Evolutionary conservation across 2,888 invertebrate genomes (phyloP), one percentile per base, ranked within the genome.

Genomic region (Sturmia bella): DNA sequence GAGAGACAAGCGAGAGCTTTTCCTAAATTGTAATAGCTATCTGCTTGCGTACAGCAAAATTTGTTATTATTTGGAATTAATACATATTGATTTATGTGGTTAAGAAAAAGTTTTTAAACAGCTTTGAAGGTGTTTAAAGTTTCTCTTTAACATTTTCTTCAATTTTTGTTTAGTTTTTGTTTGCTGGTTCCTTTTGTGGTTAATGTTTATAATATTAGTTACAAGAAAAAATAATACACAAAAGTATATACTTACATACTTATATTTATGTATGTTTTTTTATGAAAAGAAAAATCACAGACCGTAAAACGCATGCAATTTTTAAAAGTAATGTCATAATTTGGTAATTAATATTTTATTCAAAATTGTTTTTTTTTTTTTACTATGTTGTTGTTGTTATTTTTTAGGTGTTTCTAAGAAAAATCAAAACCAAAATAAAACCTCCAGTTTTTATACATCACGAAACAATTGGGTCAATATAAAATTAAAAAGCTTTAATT

Each of bases 251-350:
- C 3, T 27, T 6, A 27, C 6, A 27, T 4, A 27, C 27, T 4
- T 27, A 32, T 32, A 15, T n/a, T 17, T 27, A 54, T 27, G 4
- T n/a, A 27, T n/a, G n/a, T 56, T 43, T 59, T 21, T 27, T 27
- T 24, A 61, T 77, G 3, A 13, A 68, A 72, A 69, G 63, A 69
- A 77, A 50, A 82, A 74, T 70, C 78, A 82, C 59, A 57, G 70
- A 78, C 56, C 82, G 82, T 82, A 74, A 82, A 82, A 69, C 69
- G 19, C 87, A 88, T 88, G 88, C 87, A 86, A 88, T 88, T 87
- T 87, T 88, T 66, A 89, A 88, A 88, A 88, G 87, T 88, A 86
- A 87, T 85, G 86, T 85, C 85, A 86, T 85, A 86, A 87, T 86
- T 59, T 76, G 87, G 87, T 86, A 88, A 87, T 88, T 87, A 87